A percentile compares a stretch with the other conserved stretches of the same genome.
These are phyloP conservation scores for Grallaria varia DNA, from an alignment of 2,113 vertebrate species.

Conservation along the genomic window DNA sequence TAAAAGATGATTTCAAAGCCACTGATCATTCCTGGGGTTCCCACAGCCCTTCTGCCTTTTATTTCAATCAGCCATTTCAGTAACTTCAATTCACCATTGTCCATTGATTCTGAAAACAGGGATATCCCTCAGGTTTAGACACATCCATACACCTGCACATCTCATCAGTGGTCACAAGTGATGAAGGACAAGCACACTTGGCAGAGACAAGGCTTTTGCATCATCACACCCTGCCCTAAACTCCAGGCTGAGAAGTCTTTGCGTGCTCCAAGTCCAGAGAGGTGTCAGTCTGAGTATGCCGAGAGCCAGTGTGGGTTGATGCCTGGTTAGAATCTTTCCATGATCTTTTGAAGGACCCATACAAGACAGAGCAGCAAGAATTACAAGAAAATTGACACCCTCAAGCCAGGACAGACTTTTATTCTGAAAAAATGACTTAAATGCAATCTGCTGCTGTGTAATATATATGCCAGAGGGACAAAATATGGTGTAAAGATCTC, in stretches of 20 bases:
- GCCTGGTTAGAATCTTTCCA: neutral
- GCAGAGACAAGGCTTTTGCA: neutral
- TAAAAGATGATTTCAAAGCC: neutral
- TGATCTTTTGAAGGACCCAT: neutral
- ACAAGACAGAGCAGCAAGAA: neutral
- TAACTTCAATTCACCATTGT: neutral
- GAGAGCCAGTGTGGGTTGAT: neutral
- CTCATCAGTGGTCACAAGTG: neutral
- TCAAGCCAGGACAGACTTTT: slow-evolving; percentile 11
- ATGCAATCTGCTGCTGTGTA: slow-evolving; percentile 37
- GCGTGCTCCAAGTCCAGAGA: neutral
- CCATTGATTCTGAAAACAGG: neutral
- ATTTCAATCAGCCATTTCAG: neutral
- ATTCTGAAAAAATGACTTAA: slow-evolving; percentile 24
- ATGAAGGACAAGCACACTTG: neutral
- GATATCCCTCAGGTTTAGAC: neutral
- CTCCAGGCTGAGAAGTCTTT: neutral
- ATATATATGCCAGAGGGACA: slow-evolving; percentile 29
- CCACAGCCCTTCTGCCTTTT: neutral
- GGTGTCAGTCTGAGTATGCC: neutral
- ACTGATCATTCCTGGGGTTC: neutral
- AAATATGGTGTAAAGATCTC: slow-evolving; percentile 45
- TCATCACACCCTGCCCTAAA: neutral
- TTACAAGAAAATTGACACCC: neutral
- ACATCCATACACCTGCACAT: neutral